These are phyloP conservation scores for Lycaena phlaeas DNA, from an alignment of 2,888 invertebrate genomes.

Conservation along the genomic window DNA sequence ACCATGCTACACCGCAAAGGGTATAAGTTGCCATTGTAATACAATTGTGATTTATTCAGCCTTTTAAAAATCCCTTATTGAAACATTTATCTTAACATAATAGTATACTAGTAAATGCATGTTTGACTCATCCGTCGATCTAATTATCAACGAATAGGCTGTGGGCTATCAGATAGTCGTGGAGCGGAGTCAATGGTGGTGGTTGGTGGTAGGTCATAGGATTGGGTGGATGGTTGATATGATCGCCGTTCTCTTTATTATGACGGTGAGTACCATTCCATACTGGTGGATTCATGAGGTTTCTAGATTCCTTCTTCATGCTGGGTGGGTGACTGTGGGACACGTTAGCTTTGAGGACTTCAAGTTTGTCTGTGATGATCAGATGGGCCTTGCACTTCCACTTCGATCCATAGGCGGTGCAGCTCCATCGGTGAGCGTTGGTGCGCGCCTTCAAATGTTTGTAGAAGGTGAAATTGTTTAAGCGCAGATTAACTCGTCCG, in stretches of 20 bases:
- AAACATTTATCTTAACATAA: slow-evolving; percentile 6
- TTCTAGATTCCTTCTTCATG: slow-evolving; percentile 26
- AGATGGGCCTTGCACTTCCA: slow-evolving; percentile 57
- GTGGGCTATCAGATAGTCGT: slow-evolving; percentile 50
- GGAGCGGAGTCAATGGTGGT: slow-evolving; percentile 35
- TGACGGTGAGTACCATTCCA: slow-evolving; percentile 18
- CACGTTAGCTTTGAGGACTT: slow-evolving; percentile 49
- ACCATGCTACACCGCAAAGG: too few relatives aligned
- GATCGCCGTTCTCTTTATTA: slow-evolving; percentile 20
- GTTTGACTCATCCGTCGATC: background rate
- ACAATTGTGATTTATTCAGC: background rate
- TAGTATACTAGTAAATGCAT: background rate
- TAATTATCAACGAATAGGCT: slow-evolving; percentile 47
- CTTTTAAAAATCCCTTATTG: background rate
- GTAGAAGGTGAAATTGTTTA: slow-evolving; percentile 59
- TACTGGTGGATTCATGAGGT: slow-evolving; percentile 15
- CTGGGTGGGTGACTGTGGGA: slow-evolving; percentile 47
- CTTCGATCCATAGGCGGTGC: slow-evolving; percentile 54
- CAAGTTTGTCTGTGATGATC: slow-evolving; percentile 51
- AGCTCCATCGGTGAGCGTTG: slow-evolving; percentile 57
- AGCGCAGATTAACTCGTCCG: slow-evolving; percentile 49
- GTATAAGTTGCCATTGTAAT: background rate
- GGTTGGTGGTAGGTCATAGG: slow-evolving; percentile 10
- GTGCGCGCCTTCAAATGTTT: slow-evolving; percentile 52
- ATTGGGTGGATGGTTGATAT: slow-evolving; percentile 17